Evolutionary conservation across 1,140 invertebrate genomes (phyloP).

Genomic region (Formica exsecta): DNA sequence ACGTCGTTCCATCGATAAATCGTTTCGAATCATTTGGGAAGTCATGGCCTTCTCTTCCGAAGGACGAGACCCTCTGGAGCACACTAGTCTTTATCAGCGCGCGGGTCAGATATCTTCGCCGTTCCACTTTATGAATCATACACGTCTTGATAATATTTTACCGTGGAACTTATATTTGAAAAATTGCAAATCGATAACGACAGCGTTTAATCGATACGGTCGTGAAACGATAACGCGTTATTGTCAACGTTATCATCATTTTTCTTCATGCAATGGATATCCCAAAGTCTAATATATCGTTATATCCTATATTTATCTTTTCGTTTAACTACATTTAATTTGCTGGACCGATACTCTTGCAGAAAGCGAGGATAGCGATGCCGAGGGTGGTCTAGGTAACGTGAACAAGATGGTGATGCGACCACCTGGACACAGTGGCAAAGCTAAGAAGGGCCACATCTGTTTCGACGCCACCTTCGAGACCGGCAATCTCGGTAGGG

Average conservation of each 20-base stretch:
- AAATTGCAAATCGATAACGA: background rate
- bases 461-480: conserved; percentile 99
- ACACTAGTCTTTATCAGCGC: conserved; percentile 89
- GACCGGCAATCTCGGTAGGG: conserved; percentile 97
- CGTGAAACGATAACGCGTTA: background rate
- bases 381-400: conserved; percentile 97
- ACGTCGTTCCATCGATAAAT: conserved; percentile 69
- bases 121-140: background rate
- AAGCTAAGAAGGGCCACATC: conserved; percentile 97
- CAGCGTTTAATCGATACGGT: background rate
- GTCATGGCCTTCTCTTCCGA: conserved; percentile 79
- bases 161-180: background rate
- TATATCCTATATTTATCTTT: background rate
- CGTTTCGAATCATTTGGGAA: conserved; percentile 22
- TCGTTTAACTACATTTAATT: background rate
- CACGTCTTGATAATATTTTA: background rate
- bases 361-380: conserved; percentile 98
- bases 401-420: conserved; percentile 96
- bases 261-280: background rate
- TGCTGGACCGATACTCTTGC: conserved; percentile 65
- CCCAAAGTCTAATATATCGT: background rate
- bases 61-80: conserved; percentile 88
- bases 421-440: conserved; percentile 97
- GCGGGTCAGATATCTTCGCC: conserved; percentile 77
- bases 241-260: background rate